Base-by-base conservation (phyloP, 2,797 vertebrate species). In the Sebastes matsubarae region DNA sequence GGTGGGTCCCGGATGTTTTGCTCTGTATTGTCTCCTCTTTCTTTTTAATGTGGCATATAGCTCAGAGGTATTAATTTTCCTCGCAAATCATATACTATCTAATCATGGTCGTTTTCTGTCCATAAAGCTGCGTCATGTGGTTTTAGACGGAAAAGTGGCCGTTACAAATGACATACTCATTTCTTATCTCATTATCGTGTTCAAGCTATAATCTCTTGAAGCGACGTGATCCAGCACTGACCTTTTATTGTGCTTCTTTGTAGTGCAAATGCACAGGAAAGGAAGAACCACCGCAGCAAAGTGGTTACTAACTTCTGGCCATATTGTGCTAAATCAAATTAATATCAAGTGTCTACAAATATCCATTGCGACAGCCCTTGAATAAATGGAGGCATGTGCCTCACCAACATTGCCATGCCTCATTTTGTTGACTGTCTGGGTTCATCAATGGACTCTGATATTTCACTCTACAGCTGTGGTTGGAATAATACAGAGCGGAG, bases 401-500 rank as follows among this genome's bases (percentile, higher is more conserved):
- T 68, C 63, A 67, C 67, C 57, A 24, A n/a, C 14, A 2, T 25
- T 68, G 36, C 30, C 74, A 42, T 25, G 63, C 24, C 32, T 77
- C 34, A 30, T 66, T 81, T 38, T 86, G 58, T 80, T 80, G 77
- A 81, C 73, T 72, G 81, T 86, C 77, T 83, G 80, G 54, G 57
- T 80, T 82, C 64, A 80, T 90, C 77, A 71, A 55, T 79, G 57
- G 71, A 68, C 13, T 63, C 34, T 54, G 63, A 65, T 89, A 74
- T 64, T 81, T 79, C 32, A 24, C 55, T 77, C 75, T 18, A 58
- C 38, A 71, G 61, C 46, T 81, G 87, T 0, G 20, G 79, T 76
- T 63, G 52, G 27, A 77, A 66, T 55, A 70, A 68, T 22, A 58
- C 42, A 0, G 5, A 81, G 58, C 42, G 0, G 8, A 81, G 36